These are phyloP conservation scores for Chloroceryle aenea DNA, from an alignment of 2,113 vertebrate genomes.

Conservation along the genomic window DNA sequence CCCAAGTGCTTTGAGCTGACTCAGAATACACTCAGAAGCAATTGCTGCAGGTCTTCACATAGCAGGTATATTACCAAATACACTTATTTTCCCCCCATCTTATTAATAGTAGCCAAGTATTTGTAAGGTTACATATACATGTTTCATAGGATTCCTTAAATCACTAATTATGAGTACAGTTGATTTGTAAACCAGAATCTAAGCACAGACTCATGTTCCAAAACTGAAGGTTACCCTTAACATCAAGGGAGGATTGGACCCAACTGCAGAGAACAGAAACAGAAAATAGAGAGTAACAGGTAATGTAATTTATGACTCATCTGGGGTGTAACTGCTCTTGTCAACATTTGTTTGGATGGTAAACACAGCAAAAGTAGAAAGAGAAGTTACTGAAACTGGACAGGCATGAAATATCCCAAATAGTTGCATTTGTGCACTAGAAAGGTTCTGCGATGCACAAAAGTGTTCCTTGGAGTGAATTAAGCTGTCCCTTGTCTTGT, in stretches of 20 bases:
- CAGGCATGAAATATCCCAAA: neutral
- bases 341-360: neutral
- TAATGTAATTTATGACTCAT: neutral
- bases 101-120: neutral
- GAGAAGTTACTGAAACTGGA: neutral
- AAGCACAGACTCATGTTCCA: neutral
- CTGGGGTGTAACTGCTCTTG: neutral
- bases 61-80: neutral
- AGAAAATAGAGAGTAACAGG: neutral
- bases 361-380: neutral
- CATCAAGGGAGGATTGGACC: neutral
- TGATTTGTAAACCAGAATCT: neutral
- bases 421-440: neutral
- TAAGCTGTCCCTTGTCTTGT: too few relatives aligned
- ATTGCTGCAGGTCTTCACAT: neutral
- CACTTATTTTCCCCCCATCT: neutral
- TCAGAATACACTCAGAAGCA: neutral
- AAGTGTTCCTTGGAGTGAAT: neutral
- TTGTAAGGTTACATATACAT: neutral
- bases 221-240: neutral
- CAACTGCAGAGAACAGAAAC: rapidly evolving
- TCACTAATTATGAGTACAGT: neutral
- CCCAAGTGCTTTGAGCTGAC: neutral
- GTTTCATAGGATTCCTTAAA: neutral
- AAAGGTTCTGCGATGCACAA: neutral